A percentile compares a stretch with the other conserved stretches of the same genome.
Conservation (phyloP, 2,113 vertebrate species). For the Ptilonorhynchus violaceus region DNA sequence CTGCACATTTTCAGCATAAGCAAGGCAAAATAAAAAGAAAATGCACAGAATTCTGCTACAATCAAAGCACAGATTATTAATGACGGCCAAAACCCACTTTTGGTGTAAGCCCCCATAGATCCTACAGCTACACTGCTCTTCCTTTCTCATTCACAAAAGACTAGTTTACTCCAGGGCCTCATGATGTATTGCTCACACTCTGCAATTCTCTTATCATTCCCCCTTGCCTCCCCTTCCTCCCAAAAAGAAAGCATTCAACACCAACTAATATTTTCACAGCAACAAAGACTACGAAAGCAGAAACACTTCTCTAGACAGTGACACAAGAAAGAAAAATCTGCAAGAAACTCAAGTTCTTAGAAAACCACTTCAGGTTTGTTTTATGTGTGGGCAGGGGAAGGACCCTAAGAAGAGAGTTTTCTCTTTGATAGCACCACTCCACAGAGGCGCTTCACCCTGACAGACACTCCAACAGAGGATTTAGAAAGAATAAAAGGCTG, state of each 20-base stretch:
- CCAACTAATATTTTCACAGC: neutral
- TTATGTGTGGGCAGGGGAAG: neutral
- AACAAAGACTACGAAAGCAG: neutral
- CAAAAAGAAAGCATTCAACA: neutral
- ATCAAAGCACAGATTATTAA: neutral
- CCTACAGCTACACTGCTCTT: neutral
- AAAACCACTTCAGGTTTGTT: neutral
- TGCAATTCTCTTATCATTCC: neutral
- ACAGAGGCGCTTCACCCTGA: slow-evolving; percentile 42
- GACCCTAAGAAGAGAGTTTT: slow-evolving; percentile 56
- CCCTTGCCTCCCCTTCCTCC: neutral
- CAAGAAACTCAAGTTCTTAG: neutral
- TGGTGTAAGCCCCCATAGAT: neutral
- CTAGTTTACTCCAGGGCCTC: neutral
- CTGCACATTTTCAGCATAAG: neutral
- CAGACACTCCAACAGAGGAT: slow-evolving; percentile 47
- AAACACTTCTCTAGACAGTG: neutral
- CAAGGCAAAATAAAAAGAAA: neutral
- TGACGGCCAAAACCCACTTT: neutral
- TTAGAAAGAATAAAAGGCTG: slow-evolving; percentile 66
- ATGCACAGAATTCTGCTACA: neutral
- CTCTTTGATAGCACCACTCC: slow-evolving; percentile 62
- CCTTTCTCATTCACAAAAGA: neutral
- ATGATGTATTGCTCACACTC: neutral
- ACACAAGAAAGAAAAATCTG: neutral